Conservation (phyloP, 2,888 invertebrate species). For the Lasioglossum morio region DNA sequence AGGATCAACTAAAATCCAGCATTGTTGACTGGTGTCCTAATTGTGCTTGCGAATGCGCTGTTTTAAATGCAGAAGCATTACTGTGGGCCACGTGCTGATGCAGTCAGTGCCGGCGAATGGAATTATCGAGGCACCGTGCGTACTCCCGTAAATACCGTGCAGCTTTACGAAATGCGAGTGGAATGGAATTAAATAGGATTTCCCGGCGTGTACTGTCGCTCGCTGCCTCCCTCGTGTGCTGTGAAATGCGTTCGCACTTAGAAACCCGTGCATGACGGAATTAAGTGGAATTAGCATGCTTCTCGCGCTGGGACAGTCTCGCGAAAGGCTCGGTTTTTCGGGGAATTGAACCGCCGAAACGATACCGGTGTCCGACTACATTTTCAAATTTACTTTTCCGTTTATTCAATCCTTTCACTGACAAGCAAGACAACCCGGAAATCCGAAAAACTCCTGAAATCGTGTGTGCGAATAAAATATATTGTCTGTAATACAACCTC, state of each 20-base stretch:
- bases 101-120: constrained; percentile 58
- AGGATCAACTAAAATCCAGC: constrained; percentile 2
- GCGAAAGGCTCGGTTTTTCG: neutral
- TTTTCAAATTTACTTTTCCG: neutral
- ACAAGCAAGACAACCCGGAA: neutral
- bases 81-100: constrained; percentile 49
- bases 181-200: constrained; percentile 68
- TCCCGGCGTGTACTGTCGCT: constrained; percentile 40
- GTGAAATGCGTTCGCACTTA: constrained; percentile 31
- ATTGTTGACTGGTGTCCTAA: constrained; percentile 58
- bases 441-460: neutral
- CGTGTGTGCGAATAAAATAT: neutral
- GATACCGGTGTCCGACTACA: neutral
- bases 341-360: neutral
- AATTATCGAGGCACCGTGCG: constrained; percentile 66
- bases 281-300: constrained; percentile 53
- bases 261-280: constrained; percentile 40
- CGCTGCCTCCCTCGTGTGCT: constrained; percentile 5
- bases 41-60: constrained; percentile 55
- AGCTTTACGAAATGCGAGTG: constrained; percentile 60
- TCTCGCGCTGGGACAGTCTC: neutral
- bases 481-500: neutral
- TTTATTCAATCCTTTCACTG: neutral
- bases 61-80: constrained; percentile 67
- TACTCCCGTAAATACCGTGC: constrained; percentile 62